Conservation (phyloP, 2,113 vertebrate species). For the Lepidothrix coronata region DNA sequence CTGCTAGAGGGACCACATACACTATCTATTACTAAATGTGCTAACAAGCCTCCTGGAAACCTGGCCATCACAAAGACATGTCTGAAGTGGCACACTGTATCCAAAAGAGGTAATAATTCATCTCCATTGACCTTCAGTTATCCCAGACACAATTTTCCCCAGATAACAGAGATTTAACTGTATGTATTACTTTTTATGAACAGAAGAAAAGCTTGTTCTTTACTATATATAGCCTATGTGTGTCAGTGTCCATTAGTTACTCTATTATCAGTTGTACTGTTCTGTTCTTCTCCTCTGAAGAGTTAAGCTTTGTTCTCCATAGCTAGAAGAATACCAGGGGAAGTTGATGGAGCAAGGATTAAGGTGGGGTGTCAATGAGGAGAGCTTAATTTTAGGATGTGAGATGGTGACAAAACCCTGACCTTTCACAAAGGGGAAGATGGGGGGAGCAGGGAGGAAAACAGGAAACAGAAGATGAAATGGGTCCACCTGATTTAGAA, state of each 20-base stretch:
- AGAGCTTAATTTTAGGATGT: neutral
- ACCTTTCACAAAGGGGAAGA: neutral
- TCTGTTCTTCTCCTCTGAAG: neutral
- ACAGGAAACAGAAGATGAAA: neutral
- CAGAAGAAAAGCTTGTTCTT: neutral
- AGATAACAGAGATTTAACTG: neutral
- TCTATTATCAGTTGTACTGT: neutral
- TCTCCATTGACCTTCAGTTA: neutral
- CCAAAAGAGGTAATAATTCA: neutral
- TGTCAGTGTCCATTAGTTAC: neutral
- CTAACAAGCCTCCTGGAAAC: neutral
- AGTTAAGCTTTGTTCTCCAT: neutral
- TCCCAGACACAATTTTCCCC: neutral
- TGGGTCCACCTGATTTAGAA: neutral
- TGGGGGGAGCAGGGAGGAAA: neutral
- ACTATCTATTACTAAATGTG: neutral
- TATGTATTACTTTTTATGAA: neutral
- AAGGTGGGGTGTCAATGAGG: neutral
- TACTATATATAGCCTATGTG: neutral
- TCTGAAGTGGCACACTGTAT: neutral
- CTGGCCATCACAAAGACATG: neutral
- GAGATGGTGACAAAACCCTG: neutral
- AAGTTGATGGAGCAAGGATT: neutral
- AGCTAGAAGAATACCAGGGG: neutral
- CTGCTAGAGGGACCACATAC: neutral